phyloP scores from a whole-genome alignment of 2,888 invertebrate species.

The Ametastegia equiseti region DNA sequence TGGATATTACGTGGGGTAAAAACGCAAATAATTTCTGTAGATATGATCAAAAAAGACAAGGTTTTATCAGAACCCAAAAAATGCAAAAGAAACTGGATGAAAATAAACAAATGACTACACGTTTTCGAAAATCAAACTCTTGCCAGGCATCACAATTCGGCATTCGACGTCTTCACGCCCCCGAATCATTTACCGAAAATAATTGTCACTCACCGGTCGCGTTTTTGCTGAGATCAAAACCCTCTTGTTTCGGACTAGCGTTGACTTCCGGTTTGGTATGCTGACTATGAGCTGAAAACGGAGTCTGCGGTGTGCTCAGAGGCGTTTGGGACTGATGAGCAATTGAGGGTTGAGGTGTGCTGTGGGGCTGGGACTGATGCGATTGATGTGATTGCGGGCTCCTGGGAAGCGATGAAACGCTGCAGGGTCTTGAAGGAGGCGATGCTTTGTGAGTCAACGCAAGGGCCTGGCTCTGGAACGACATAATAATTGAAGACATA shows the following conservation, averaged over 20 bases:
- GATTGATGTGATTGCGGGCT: constrained; percentile 70
- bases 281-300: constrained; percentile 70
- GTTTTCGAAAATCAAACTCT: no score
- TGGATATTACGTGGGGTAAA: no score
- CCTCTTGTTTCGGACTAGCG: constrained; percentile 81
- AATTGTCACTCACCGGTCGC: constrained; percentile 81
- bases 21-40: no score
- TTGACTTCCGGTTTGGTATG: constrained; percentile 71
- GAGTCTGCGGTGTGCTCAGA: constrained; percentile 78
- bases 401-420: constrained; percentile 72
- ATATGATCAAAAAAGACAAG: no score
- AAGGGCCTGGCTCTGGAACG: constrained; percentile 82
- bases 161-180: no score
- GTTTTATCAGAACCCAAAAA: no score
- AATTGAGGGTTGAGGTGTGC: constrained; percentile 52
- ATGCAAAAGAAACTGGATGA: no score
- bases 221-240: constrained; percentile 80
- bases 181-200: no score
- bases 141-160: no score
- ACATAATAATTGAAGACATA: background rate
- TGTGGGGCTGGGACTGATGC: constrained; percentile 61
- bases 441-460: constrained; percentile 81
- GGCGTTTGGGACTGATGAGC: constrained; percentile 72
- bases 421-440: constrained; percentile 75
- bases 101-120: no score